Conservation (phyloP, 2,113 vertebrate genomes). For the Vidua macroura region DNA sequence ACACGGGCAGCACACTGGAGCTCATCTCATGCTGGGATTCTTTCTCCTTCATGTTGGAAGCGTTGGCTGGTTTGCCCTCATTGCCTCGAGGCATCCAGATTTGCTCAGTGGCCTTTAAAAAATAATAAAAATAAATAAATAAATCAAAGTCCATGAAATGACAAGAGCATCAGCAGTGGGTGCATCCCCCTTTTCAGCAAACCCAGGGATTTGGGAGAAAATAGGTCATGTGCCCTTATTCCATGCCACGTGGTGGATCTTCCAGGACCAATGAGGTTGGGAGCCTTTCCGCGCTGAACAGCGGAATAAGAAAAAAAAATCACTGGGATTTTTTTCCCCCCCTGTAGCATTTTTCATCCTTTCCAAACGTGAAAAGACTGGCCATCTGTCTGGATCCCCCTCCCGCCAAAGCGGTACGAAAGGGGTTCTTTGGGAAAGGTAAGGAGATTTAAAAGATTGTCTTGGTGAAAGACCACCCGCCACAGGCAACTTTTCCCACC, state of each 20-base stretch:
- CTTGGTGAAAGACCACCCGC: constrained; percentile 27
- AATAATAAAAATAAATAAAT: background rate
- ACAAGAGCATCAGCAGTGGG: constrained; percentile 59
- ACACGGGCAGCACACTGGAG: fast-evolving
- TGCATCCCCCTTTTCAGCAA: constrained; percentile 68
- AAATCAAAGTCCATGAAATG: constrained; percentile 55
- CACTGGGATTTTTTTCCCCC: constrained; percentile 69
- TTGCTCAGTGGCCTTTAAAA: constrained; percentile 66
- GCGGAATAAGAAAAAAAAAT: constrained; percentile 55
- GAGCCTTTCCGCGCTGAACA: constrained; percentile 58
- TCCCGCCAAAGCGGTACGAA: constrained; percentile 60
- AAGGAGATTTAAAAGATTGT: constrained; percentile 61
- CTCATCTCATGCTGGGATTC: background rate
- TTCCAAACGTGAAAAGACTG: constrained; percentile 74
- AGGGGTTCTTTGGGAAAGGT: constrained; percentile 71
- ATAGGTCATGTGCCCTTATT: constrained; percentile 78
- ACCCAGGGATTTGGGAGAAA: constrained; percentile 74
- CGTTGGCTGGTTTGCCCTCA: background rate
- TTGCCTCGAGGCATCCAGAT: constrained; percentile 66
- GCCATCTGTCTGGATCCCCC: constrained; percentile 73
- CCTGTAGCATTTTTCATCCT: constrained; percentile 76
- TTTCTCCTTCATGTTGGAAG: constrained; percentile 2
- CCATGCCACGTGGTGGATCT: constrained; percentile 75
- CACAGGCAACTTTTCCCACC: background rate
- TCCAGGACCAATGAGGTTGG: constrained; percentile 80